Conservation (phyloP, 1,140 invertebrate species). For the Brachionus manjavacas region DNA sequence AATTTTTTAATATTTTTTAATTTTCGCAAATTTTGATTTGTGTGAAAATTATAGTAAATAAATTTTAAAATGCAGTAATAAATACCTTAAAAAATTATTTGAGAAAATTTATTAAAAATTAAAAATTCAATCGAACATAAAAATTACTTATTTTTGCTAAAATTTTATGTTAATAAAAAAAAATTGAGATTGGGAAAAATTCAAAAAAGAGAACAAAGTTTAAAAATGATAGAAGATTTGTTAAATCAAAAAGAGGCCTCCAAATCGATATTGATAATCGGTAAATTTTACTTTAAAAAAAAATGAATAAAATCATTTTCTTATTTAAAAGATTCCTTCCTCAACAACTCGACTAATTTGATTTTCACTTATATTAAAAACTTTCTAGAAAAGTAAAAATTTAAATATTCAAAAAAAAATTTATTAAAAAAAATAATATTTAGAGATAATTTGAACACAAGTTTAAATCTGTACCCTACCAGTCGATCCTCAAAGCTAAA, state of each 20-base stretch:
- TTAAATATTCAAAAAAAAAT: neutral
- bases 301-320: too few species aligned
- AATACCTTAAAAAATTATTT: neutral
- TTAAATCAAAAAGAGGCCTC: neutral
- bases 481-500: neutral
- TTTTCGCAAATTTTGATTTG: too few species aligned
- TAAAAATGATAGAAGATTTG: constrained; percentile 32
- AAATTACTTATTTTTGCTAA: neutral
- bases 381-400: neutral
- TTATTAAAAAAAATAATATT: neutral
- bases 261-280: constrained; percentile 29
- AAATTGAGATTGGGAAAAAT: neutral
- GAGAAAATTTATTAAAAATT: neutral
- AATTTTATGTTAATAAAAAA: neutral
- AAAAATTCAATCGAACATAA: neutral
- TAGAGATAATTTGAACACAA: constrained; percentile 12
- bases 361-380: neutral
- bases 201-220: neutral
- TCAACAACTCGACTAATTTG: neutral
- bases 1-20: too few species aligned
- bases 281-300: neutral
- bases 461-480: neutral
- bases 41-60: too few species aligned
- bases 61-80: neutral
- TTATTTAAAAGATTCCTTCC: neutral